These are phyloP conservation scores for Fistularia tabacaria DNA, from an alignment of 2,797 vertebrate species.

Conservation along the genomic window DNA sequence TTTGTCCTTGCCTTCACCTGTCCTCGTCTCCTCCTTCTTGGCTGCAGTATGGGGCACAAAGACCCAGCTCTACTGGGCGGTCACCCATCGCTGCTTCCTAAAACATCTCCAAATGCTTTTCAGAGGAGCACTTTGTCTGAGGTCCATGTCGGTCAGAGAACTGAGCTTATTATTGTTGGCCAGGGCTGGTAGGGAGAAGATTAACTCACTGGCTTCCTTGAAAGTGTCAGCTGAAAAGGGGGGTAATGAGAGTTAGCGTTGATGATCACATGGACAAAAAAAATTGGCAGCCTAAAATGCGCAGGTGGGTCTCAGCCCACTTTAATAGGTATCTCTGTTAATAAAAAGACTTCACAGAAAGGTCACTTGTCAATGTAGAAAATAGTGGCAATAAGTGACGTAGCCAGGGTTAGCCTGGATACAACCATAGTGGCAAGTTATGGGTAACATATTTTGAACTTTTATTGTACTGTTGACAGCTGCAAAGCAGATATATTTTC, in stretches of 20 bases:
- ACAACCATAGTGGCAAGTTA: no score
- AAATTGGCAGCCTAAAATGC: constrained; percentile 28
- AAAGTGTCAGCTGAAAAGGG: constrained; percentile 35
- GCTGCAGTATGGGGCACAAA: constrained; percentile 10
- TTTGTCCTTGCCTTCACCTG: constrained; percentile 16
- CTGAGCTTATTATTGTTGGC: constrained; percentile 58
- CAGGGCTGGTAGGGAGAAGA: constrained; percentile 28
- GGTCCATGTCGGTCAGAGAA: constrained; percentile 31
- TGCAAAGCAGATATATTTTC: no score
- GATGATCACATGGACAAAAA: constrained; percentile 31
- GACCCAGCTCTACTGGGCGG: constrained; percentile 9
- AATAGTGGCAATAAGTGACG: not conserved
- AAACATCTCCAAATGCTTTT: constrained; percentile 37
- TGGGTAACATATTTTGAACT: no score
- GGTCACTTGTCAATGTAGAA: constrained; percentile 16
- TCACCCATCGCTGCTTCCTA: constrained; percentile 35
- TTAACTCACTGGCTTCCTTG: constrained; percentile 36
- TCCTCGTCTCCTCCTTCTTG: constrained; percentile 19
- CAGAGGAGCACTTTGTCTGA: constrained; percentile 14
- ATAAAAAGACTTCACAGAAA: constrained; percentile 28
- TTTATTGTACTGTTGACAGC: no score
- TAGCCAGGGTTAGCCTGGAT: no score
- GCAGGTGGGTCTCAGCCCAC: constrained; percentile 13
- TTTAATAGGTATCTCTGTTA: constrained; percentile 19
- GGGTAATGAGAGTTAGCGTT: constrained; percentile 45